Base-by-base conservation (phyloP, 2,113 vertebrate species). In the Sapayoa aenigma region DNA sequence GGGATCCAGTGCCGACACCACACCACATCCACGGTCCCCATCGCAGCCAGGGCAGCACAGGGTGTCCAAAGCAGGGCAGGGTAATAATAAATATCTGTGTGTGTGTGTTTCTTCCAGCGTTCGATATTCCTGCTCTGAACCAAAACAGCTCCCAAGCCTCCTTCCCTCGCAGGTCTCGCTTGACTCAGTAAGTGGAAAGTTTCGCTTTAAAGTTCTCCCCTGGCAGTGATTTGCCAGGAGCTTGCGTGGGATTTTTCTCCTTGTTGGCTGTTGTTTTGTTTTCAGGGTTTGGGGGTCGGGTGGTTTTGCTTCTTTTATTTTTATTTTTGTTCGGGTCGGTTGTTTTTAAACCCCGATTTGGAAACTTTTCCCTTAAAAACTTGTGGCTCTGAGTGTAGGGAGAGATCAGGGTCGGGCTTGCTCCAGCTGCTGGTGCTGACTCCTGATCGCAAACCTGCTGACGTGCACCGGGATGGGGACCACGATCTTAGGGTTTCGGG, bases 381-480 rank as follows among this genome's bases (percentile, higher is more conserved):
- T 60, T 21, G 52, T 14, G 89, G 83, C 60, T 94, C 66, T 22
- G 85, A 85, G 85, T 10, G 1, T 2, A 10, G 18, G 42, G 35
- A 37, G 71, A 33, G 58, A 55, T 99, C 98, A 99, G 83, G 99
- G 99, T 65, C 99, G 96, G 92, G 98, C 98, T 97, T 99, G 99
- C 89, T 99, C 99, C 97, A 99, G 97, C 97, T 99, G 99, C 98
- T 99, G 99, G 53, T 99, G 99, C 97, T 99, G 99, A 97, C 99
- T 99, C 95, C 99, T 97, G 85, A 99, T 99, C 1, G 99, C 99
- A 90, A 99, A 99, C 88, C 99, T 98, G 97, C 99, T 99, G 94
- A 99, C 99, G 73, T 99, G 99, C 93, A 99, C 99, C 2, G 99
- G 99, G 95, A 99, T 99, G 92, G 99, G 99, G 4, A 99, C 99